These are phyloP conservation scores for Cremastinae sp. DNA, from an alignment of 2,888 invertebrate species.

Conservation along the genomic window DNA sequence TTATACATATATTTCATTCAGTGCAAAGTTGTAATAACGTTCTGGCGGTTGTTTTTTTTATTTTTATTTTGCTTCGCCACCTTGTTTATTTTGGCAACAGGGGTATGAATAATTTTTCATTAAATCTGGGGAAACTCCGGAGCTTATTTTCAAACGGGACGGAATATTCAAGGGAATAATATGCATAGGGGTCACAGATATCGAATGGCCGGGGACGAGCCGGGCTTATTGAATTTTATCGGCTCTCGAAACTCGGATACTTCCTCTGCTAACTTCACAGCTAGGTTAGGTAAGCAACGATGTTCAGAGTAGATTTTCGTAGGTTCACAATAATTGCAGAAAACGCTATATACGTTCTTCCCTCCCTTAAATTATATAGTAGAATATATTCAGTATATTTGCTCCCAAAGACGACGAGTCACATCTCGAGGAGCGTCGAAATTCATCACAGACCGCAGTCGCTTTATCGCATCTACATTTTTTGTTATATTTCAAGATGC, in stretches of 20 bases:
- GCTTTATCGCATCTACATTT: no score
- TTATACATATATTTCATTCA: no score
- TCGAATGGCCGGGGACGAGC: slow-evolving; percentile 37
- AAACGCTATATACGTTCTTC: slow-evolving; percentile 4
- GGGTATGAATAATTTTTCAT: no score
- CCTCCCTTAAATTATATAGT: background rate
- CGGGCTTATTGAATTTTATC: slow-evolving; percentile 56
- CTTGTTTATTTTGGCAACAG: no score
- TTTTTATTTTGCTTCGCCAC: no score
- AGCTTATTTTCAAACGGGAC: background rate
- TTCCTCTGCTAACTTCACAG: background rate
- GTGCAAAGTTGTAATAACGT: no score
- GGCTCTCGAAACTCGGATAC: slow-evolving; percentile 34
- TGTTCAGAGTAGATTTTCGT: slow-evolving; percentile 1
- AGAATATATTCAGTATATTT: background rate
- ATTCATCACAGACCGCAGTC: no score
- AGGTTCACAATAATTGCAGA: background rate
- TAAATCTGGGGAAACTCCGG: slow-evolving; percentile 27
- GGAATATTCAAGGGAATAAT: slow-evolving; percentile 7
- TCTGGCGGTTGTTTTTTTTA: no score
- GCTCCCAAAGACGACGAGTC: background rate
- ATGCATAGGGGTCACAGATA: slow-evolving; percentile 24
- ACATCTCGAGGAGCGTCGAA: background rate
- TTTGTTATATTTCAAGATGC: no score
- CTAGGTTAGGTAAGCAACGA: slow-evolving; percentile 22